Conservation (phyloP, 2,113 vertebrate genomes). For the Lagopus leucura region DNA sequence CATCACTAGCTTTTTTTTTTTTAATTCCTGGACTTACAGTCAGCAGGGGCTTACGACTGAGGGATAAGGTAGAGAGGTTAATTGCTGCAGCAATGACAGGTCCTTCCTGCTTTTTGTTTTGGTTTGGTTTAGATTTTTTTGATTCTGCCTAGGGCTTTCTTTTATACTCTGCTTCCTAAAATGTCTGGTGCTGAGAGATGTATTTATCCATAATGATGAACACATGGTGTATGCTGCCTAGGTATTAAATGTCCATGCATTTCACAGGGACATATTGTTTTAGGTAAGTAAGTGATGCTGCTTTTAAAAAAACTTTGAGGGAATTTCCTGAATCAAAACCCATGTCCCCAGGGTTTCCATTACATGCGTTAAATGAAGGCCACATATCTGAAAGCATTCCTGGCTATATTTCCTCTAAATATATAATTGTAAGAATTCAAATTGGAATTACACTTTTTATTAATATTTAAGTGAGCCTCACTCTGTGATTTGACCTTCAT, state of each 20-base stretch:
- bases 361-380: neutral
- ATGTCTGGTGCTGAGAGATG: constrained; percentile 38
- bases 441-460: neutral
- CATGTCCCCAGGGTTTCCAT: neutral
- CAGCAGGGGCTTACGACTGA: neutral
- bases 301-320: neutral
- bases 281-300: constrained; percentile 24
- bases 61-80: neutral
- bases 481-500: neutral
- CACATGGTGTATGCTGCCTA: constrained; percentile 22
- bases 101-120: constrained; percentile 19
- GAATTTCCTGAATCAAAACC: constrained; percentile 11
- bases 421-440: neutral
- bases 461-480: neutral
- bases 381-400: neutral
- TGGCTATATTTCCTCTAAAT: neutral
- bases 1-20: neutral
- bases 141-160: neutral
- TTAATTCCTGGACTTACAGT: neutral
- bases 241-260: constrained; percentile 13
- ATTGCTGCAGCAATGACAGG: constrained; percentile 6
- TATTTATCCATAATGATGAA: constrained; percentile 42
- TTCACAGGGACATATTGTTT: constrained; percentile 33
- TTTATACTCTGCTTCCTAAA: constrained; percentile 31
- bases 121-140: neutral